A percentile compares a stretch with the other conserved stretches of the same genome.
Conservation (phyloP, 2,113 vertebrate species). For the Sturnus vulgaris region DNA sequence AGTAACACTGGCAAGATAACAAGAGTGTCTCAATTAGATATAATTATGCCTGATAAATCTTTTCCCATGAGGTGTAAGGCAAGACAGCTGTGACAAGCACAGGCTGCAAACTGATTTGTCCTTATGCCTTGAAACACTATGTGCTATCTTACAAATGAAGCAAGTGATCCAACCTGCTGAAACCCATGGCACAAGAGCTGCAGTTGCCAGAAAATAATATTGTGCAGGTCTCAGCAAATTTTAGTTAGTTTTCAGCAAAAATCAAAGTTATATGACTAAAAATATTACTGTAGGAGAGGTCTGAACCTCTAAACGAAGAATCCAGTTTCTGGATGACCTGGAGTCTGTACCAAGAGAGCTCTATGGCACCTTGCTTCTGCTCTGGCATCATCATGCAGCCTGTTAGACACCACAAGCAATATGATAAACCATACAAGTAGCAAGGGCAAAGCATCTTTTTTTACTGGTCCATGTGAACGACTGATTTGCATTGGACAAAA, state of each 20-base stretch:
- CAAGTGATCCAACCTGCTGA: background rate
- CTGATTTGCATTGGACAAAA: background rate
- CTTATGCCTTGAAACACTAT: background rate
- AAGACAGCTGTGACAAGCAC: background rate
- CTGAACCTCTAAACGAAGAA: background rate
- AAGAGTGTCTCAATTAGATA: background rate
- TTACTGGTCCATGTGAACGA: background rate
- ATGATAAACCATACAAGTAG: fast-evolving
- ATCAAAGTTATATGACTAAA: background rate
- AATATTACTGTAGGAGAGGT: background rate
- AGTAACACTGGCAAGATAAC: background rate
- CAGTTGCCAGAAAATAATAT: background rate
- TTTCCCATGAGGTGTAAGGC: slow-evolving; percentile 4
- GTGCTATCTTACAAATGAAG: background rate
- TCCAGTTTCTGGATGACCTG: background rate
- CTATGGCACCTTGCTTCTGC: background rate
- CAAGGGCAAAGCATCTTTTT: background rate
- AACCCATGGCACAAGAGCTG: background rate
- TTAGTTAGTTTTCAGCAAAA: background rate
- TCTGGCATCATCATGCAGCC: background rate
- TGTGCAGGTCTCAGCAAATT: background rate
- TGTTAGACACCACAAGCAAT: background rate
- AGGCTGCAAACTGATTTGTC: background rate
- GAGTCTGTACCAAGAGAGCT: background rate
- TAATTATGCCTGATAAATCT: background rate